Base-by-base conservation (phyloP, 1,140 invertebrate species). In the Ceratina calcarata region DNA sequence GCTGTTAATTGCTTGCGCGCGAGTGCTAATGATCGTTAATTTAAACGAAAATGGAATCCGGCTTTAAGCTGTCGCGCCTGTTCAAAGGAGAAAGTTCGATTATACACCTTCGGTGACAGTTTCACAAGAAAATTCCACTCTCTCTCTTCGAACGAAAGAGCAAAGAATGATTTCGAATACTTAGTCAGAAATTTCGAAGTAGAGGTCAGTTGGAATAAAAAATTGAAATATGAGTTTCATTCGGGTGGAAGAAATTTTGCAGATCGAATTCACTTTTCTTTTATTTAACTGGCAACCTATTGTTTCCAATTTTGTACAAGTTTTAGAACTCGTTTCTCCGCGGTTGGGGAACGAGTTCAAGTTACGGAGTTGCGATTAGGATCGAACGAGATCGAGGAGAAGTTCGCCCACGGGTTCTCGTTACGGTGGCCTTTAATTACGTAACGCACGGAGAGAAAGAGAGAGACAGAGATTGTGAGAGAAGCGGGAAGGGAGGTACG, bases 1-100 rank as follows among this genome's bases (percentile, higher is more conserved):
- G 10, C 8, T 49, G 45, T 70, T 78, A 71, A 78, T 78, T 78
- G 71, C 45, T n/a, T 10, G 24, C 18, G 45, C 58, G 20, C 37
- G 45, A 53, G 13, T 24, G 75, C 58, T 24, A 62, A 62, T 32
- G 67, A 62, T 71, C 58, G 27, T 61, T 62, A 32, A 71, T 62
- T 70, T 62, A n/a, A 71, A 70, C 16, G 18, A 70, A 77, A 70
- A 51, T 32, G 10, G 0, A 13, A 49, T n/a, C 16, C 37, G 37
- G 53, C 13, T 58, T 15, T 0, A 8, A 10, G 3, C 12, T 10
- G 49, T 13, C 16, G 0, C 62, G 27, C 12, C 32, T 20, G 20
- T 8, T 57, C n/a, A 3, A 57, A 57, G 2, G 12, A 4, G 18
- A n/a, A 3, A 15, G 53, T 37, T 32, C n/a, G 13, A 69, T 32